phyloP scores from a whole-genome alignment of 2,797 vertebrate genomes.

The Bradypodion pumilum region DNA sequence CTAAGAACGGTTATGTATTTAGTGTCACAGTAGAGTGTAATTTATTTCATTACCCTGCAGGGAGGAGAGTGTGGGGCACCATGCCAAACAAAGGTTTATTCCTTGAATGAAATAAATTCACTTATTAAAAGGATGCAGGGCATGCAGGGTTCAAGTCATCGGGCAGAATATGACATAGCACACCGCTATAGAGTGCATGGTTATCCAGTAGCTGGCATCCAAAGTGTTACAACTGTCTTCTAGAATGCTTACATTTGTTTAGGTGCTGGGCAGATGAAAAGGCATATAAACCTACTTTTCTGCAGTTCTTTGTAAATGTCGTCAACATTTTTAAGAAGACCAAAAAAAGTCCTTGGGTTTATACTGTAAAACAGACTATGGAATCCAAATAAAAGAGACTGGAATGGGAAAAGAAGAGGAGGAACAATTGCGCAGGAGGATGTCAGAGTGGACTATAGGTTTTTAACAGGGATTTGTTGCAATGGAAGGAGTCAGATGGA shows the following conservation, averaged over 20 bases:
- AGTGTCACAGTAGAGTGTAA: not conserved
- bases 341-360: not conserved
- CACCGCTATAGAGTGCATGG: not conserved
- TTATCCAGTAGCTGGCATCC: not conserved
- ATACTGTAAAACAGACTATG: not conserved
- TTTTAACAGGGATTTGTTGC: constrained; percentile 15
- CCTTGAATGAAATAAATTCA: not conserved
- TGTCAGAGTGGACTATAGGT: not conserved
- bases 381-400: not conserved
- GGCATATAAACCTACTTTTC: too few relatives aligned
- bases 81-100: not conserved
- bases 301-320: too few relatives aligned
- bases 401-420: not conserved
- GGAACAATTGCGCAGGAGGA: not conserved
- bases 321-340: too few relatives aligned
- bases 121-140: not conserved
- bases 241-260: not conserved
- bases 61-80: not conserved
- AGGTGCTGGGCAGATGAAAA: not conserved
- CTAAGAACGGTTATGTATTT: not conserved
- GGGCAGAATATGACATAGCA: too few relatives aligned
- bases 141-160: too few relatives aligned
- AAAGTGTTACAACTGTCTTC: not conserved
- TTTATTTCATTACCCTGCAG: not conserved
- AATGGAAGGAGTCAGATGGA: not conserved